Percentiles rank a stretch among this genome's conserved stretches.
Conservation (phyloP, 2,888 invertebrate species). For the Melinopterus prodromus region DNA sequence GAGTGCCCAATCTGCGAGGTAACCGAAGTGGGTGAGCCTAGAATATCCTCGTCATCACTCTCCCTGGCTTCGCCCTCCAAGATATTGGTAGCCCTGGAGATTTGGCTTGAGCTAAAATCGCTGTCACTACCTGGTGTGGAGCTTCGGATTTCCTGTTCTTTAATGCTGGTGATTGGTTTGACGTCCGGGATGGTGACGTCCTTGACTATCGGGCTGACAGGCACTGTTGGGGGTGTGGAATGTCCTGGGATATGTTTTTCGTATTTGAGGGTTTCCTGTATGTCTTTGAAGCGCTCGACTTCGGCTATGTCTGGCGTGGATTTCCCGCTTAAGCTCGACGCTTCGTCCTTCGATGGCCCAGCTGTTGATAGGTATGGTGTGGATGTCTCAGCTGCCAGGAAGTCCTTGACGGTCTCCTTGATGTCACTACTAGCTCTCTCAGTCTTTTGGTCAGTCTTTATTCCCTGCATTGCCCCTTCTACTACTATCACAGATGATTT, state of each 20-base stretch:
- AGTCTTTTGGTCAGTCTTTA: slow-evolving; percentile 34
- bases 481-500: slow-evolving; percentile 37
- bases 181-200: slow-evolving; percentile 59
- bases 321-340: slow-evolving; percentile 51
- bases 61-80: slow-evolving; percentile 55
- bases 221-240: slow-evolving; percentile 74
- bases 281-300: slow-evolving; percentile 51
- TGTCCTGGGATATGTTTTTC: slow-evolving; percentile 59
- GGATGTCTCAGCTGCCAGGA: slow-evolving; percentile 19
- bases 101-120: slow-evolving; percentile 69
- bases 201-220: slow-evolving; percentile 67
- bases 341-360: slow-evolving; percentile 33
- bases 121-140: slow-evolving; percentile 73
- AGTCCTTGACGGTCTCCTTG: slow-evolving; percentile 25
- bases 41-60: slow-evolving; percentile 72
- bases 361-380: background rate
- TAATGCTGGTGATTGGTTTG: slow-evolving; percentile 60
- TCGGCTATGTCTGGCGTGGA: slow-evolving; percentile 55
- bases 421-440: slow-evolving; percentile 27
- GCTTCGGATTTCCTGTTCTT: slow-evolving; percentile 65
- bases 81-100: slow-evolving; percentile 64
- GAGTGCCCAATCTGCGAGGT: slow-evolving; percentile 73
- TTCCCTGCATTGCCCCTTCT: slow-evolving; percentile 27
- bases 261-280: slow-evolving; percentile 50
- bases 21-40: slow-evolving; percentile 73